Evolutionary conservation across 1,140 invertebrate genomes (phyloP).

Genomic region (Brachystomella parvula): DNA sequence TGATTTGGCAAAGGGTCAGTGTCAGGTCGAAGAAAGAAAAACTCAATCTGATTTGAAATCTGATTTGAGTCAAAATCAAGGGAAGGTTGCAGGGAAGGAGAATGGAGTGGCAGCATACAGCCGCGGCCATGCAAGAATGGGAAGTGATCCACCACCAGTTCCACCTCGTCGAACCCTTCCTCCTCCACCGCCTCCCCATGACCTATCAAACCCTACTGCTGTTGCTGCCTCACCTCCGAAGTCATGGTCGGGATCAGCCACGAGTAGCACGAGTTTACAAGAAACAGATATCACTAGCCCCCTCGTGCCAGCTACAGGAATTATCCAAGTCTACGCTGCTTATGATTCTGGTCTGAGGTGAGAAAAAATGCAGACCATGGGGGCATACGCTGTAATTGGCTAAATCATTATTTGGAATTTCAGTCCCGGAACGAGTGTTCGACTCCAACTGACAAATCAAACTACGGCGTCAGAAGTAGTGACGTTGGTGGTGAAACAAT

Average conservation of each 20-base stretch:
- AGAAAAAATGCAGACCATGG: no score
- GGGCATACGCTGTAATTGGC: no score
- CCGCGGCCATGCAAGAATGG: background rate
- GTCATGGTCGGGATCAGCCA: background rate
- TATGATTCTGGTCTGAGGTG: slow-evolving; percentile 89
- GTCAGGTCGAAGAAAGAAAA: no score
- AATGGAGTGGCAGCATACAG: no score
- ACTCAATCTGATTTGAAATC: no score
- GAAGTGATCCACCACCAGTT: slow-evolving; percentile 19
- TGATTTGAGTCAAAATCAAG: no score
- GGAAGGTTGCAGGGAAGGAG: no score
- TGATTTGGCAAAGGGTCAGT: slow-evolving; percentile 8
- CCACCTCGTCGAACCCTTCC: slow-evolving; percentile 17
- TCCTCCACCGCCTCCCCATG: slow-evolving; percentile 11
- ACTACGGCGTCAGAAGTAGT: slow-evolving; percentile 82
- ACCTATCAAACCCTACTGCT: background rate
- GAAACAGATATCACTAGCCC: background rate
- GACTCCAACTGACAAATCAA: slow-evolving; percentile 78
- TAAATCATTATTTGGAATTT: no score
- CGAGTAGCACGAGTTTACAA: background rate
- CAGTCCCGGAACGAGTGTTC: slow-evolving; percentile 83
- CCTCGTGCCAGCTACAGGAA: background rate
- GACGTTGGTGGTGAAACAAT: slow-evolving; percentile 21
- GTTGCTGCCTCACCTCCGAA: background rate
- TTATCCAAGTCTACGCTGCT: slow-evolving; percentile 71